phyloP scores from a whole-genome alignment of 2,888 invertebrate genomes.

The Amphimallon solstitiale region DNA sequence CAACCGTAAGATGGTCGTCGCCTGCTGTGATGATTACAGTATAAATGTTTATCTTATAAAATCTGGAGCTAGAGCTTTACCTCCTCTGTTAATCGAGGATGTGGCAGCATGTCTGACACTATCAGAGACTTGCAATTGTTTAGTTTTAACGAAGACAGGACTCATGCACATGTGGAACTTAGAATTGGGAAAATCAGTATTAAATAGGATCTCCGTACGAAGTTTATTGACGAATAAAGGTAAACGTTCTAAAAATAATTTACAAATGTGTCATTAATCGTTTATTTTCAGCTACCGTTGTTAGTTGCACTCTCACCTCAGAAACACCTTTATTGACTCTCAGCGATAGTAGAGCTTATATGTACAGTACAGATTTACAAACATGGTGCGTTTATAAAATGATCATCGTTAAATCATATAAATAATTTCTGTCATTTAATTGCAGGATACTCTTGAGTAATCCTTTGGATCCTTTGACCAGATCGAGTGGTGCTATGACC shows the following conservation, averaged over 20 bases:
- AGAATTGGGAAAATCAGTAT: conserved; percentile 62
- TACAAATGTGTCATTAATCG: neutral
- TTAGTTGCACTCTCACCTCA: conserved; percentile 68
- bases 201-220: conserved; percentile 70
- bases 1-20: conserved; percentile 70
- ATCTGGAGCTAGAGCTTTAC: conserved; percentile 64
- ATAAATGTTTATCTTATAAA: conserved; percentile 71
- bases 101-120: conserved; percentile 69
- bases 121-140: conserved; percentile 63
- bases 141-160: conserved; percentile 69
- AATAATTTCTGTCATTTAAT: conserved; percentile 20
- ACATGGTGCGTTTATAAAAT: conserved; percentile 70
- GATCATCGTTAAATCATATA: neutral
- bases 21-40: conserved; percentile 75
- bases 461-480: conserved; percentile 67
- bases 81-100: conserved; percentile 68
- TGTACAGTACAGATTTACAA: conserved; percentile 80
- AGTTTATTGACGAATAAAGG: conserved; percentile 69
- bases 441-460: conserved; percentile 67
- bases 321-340: conserved; percentile 86
- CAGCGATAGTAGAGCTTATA: conserved; percentile 85
- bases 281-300: conserved; percentile 66
- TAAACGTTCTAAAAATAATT: conserved; percentile 48
- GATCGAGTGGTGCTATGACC: conserved; percentile 63
- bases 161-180: conserved; percentile 72